Evolutionary conservation across 2,888 invertebrate species (phyloP), one percentile per base, ranked within the genome.

Genomic region (Microctonus hyperodae): DNA sequence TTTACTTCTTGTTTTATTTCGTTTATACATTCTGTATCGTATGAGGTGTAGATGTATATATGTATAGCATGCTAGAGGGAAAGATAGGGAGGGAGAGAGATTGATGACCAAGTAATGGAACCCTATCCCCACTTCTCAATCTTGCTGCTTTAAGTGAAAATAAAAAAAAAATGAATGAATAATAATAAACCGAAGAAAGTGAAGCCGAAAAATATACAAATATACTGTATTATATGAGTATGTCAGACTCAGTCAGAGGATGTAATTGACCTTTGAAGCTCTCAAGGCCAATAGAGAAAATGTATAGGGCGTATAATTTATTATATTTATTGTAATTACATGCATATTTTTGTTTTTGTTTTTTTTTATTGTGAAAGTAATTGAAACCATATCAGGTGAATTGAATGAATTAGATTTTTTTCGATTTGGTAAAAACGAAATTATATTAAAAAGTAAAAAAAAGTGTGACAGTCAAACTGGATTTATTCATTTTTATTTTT

Each of bases 81-180:
- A 35, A 56, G 56, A 63, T 35, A 50, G 53, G 62, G 28, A 69
- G 67, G 64, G 62, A 64, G 60, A 61, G 67, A 76, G 78, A 78
- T 77, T 76, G 78, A 79, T 79, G 76, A 74, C 72, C 75, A 70
- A 65, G 73, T 78, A 77, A 79, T 78, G 73, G 75, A 74, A 74
- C 75, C 75, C 73, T 70, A 65, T 68, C 65, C 67, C 64, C 68
- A 59, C 66, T 62, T 64, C 65, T 60, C 40, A 64, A 67, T 56
- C 56, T 65, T 37, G 60, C 65, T 65, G 55, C 35, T 64, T 55
- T 44, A 23, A 40, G 44, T 40, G n/a, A 63, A 40, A 40, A 53
- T 28, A 28, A 53, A 53, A 31, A 48, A 33, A 6, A 48, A 11
- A 50, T 23, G 20, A 55, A 28, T 55, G 16, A 40, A 44, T 22